Percentiles rank a stretch among this genome's conserved stretches.
These are phyloP conservation scores for Melieria crassipennis DNA, from an alignment of 2,888 invertebrate species.

Conservation along the genomic window DNA sequence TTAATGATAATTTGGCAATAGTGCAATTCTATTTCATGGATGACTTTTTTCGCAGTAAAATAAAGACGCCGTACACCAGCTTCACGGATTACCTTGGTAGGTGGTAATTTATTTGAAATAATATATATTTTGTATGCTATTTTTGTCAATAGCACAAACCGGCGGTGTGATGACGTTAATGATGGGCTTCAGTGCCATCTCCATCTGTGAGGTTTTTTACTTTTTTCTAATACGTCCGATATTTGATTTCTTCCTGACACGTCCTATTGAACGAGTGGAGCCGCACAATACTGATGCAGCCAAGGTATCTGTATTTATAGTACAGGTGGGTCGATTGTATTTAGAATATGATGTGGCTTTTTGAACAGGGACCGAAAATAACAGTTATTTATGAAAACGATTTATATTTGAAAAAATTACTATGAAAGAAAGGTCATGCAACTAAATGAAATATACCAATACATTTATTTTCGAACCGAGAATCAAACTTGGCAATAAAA, in stretches of 20 bases:
- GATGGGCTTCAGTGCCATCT: conserved; percentile 84
- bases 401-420: too few species aligned
- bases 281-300: too few species aligned
- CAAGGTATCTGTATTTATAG: too few species aligned
- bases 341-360: too few species aligned
- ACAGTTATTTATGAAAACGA: too few species aligned
- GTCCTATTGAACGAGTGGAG: neutral
- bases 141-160: conserved; percentile 72
- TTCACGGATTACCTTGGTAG: conserved; percentile 83
- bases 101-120: conserved; percentile 54
- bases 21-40: conserved; percentile 78
- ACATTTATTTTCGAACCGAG: too few species aligned
- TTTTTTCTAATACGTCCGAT: conserved; percentile 72
- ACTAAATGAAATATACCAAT: too few species aligned
- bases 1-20: conserved; percentile 73
- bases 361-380: too few species aligned
- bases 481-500: too few species aligned
- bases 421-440: too few species aligned
- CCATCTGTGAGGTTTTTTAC: conserved; percentile 78
- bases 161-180: conserved; percentile 83
- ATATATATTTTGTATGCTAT: too few species aligned
- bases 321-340: too few species aligned
- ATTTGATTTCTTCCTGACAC: conserved; percentile 59
- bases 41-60: conserved; percentile 74
- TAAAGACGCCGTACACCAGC: conserved; percentile 80